phyloP scores from a whole-genome alignment of 2,888 invertebrate genomes.

The Encarsia formosa region DNA sequence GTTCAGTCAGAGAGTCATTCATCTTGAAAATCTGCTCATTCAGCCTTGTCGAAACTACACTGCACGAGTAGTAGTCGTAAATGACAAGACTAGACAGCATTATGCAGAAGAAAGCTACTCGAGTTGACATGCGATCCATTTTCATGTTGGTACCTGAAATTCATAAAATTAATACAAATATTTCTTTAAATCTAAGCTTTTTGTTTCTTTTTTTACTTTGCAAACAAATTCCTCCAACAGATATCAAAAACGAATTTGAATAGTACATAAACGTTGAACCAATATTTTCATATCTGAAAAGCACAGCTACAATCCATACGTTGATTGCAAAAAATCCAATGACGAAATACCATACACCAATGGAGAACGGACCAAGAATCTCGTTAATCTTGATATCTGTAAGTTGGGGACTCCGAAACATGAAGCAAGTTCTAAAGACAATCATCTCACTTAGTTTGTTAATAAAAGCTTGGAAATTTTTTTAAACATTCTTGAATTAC shows the following conservation, averaged over 20 bases:
- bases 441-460: neutral
- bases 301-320: neutral
- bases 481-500: neutral
- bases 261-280: constrained; percentile 13
- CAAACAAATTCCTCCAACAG: constrained; percentile 35
- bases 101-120: constrained; percentile 38
- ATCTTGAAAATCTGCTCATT: constrained; percentile 41
- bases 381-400: constrained; percentile 27
- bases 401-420: constrained; percentile 35
- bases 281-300: constrained; percentile 28
- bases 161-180: neutral
- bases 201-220: constrained; percentile 42
- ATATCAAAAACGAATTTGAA: constrained; percentile 28
- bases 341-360: constrained; percentile 31
- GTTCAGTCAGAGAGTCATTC: constrained; percentile 41
- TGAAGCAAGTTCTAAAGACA: constrained; percentile 36
- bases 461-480: neutral
- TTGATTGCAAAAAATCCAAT: constrained; percentile 20
- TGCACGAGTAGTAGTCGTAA: constrained; percentile 43
- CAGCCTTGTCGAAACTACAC: constrained; percentile 42
- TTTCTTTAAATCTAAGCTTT: constrained; percentile 27
- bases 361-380: constrained; percentile 33
- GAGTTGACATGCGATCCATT: constrained; percentile 35
- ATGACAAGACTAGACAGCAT: constrained; percentile 40
- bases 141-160: constrained; percentile 36